These are phyloP conservation scores for Drosophila santomea DNA, from an alignment of 1,140 invertebrate genomes.

Conservation along the genomic window DNA sequence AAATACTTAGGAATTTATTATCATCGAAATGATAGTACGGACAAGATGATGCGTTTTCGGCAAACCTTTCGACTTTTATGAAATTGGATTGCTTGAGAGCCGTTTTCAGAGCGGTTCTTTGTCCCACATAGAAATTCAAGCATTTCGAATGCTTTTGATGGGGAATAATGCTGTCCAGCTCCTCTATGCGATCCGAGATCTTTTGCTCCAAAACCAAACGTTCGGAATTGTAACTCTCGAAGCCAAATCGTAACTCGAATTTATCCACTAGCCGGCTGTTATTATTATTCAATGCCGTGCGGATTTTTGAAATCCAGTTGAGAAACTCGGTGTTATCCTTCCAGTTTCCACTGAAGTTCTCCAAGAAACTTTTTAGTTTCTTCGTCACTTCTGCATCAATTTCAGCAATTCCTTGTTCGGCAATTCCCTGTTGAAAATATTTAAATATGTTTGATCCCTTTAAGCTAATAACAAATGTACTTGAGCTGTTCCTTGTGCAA, in stretches of 20 bases:
- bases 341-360: not conserved
- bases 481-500: not conserved
- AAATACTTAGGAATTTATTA: not conserved
- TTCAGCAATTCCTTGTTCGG: not conserved
- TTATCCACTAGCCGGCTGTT: not conserved
- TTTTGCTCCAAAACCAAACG: not conserved
- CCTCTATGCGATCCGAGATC: not conserved
- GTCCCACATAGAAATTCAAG: not conserved
- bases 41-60: not conserved
- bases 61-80: not conserved
- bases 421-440: not conserved
- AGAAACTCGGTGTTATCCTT: constrained; percentile 1
- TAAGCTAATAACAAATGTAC: not conserved
- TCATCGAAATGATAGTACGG: not conserved
- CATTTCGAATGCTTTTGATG: not conserved
- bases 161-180: constrained; percentile 2
- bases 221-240: not conserved
- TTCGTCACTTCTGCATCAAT: not conserved
- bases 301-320: constrained; percentile 6
- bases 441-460: not conserved
- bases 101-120: not conserved
- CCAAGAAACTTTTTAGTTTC: not conserved
- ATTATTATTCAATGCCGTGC: not conserved
- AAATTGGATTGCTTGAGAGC: not conserved
- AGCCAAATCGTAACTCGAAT: not conserved